Percentiles rank a stretch among this genome's conserved stretches.
Conservation (phyloP, 2,113 vertebrate species). For the Pyrgilauda ruficollis region DNA sequence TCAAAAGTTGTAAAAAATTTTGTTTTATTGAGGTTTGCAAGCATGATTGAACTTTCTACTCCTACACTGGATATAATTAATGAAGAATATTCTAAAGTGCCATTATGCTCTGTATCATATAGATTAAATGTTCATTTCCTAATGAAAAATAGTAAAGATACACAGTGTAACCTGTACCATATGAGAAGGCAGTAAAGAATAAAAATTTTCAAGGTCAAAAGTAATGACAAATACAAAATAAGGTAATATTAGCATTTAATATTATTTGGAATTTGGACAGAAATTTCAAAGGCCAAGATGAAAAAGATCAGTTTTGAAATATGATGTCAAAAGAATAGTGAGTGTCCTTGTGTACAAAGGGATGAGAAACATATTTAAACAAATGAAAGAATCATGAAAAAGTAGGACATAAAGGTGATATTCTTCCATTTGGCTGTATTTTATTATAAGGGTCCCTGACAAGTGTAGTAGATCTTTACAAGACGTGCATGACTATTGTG, state of each 20-base stretch:
- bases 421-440: not conserved
- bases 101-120: not conserved
- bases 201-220: not conserved
- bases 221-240: not conserved
- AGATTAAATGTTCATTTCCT: not conserved
- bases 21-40: not conserved
- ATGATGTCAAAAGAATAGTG: not conserved
- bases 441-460: not conserved
- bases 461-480: not conserved
- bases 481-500: accelerated
- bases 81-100: not conserved
- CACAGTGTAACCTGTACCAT: not conserved
- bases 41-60: not conserved
- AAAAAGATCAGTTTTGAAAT: not conserved
- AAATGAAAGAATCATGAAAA: not conserved
- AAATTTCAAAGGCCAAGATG: not conserved
- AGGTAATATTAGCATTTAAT: not conserved
- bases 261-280: not conserved
- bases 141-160: not conserved
- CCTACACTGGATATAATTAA: not conserved
- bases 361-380: not conserved
- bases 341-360: not conserved
- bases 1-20: not conserved
- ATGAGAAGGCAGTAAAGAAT: not conserved
- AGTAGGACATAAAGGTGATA: not conserved